Conservation (phyloP, 1,140 invertebrate genomes). For the Diorhabda elongata region DNA sequence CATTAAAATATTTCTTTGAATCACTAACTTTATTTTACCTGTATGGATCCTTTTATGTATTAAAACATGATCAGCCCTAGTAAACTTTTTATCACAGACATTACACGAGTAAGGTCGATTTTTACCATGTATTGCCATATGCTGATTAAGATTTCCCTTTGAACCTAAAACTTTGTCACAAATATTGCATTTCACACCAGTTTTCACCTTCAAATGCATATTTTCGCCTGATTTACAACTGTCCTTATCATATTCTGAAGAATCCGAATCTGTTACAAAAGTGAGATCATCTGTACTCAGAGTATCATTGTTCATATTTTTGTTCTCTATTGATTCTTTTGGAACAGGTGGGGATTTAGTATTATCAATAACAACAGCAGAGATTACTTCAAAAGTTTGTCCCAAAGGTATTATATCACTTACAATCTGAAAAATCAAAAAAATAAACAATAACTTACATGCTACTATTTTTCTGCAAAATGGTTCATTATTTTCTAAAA, state of each 20-base stretch:
- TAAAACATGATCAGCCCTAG: constrained; percentile 52
- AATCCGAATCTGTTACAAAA: constrained; percentile 11
- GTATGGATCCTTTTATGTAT: constrained; percentile 54
- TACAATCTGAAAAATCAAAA: not conserved
- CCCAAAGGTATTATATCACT: not conserved
- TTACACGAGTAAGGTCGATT: constrained; percentile 60
- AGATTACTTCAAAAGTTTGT: not conserved
- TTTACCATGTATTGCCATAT: constrained; percentile 44
- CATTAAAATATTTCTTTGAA: too few relatives aligned
- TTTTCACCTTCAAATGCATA: constrained; percentile 12
- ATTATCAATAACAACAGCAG: not conserved
- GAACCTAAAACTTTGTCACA: constrained; percentile 32
- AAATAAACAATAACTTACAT: too few relatives aligned
- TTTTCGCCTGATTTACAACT: constrained; percentile 6
- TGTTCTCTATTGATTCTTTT: not conserved
- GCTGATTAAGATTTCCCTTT: constrained; percentile 30
- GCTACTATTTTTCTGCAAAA: too few relatives aligned
- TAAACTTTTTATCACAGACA: constrained; percentile 57
- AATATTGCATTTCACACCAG: constrained; percentile 26
- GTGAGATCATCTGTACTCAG: constrained; percentile 7
- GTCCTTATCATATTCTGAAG: not conserved
- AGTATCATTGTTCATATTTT: not conserved
- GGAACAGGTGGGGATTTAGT: not conserved
- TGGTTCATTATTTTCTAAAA: too few relatives aligned
- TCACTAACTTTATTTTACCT: constrained; percentile 37